phyloP scores from a whole-genome alignment of 2,888 invertebrate genomes.

The Agonopterix subpropinquella region DNA sequence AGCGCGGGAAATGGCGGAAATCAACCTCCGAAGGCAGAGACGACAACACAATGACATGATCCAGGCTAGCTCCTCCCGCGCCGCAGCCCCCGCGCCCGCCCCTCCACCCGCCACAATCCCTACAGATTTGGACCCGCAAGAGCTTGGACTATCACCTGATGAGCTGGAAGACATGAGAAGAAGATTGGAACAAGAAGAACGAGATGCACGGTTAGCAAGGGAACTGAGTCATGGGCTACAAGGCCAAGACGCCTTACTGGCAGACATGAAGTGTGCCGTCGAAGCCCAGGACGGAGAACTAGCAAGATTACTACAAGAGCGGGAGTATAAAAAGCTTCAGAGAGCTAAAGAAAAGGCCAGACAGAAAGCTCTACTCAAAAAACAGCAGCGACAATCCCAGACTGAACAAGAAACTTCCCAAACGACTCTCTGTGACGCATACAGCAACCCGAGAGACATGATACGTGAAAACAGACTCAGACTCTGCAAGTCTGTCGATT shows the following conservation, averaged over 20 bases:
- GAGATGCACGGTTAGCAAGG: conserved; percentile 56
- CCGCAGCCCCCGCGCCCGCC: conserved; percentile 23
- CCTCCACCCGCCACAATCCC: conserved; percentile 15
- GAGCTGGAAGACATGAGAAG: conserved; percentile 59
- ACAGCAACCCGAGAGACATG: conserved; percentile 64
- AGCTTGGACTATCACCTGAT: conserved; percentile 52
- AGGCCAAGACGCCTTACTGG: conserved; percentile 49
- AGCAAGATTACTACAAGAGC: conserved; percentile 58
- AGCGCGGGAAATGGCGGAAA: conserved; percentile 65
- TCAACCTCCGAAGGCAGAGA: conserved; percentile 58
- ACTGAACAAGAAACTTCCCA: conserved; percentile 13
- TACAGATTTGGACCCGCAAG: conserved; percentile 45
- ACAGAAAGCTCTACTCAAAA: conserved; percentile 64
- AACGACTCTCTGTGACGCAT: conserved; percentile 61
- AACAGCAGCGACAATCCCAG: conserved; percentile 54
- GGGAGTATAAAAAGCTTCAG: conserved; percentile 67
- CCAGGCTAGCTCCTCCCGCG: conserved; percentile 53
- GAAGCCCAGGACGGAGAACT: conserved; percentile 68
- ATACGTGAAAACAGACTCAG: conserved; percentile 55
- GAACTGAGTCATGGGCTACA: conserved; percentile 56
- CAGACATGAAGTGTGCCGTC: conserved; percentile 67
- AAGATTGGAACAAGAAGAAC: conserved; percentile 62
- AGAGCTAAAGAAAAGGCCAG: conserved; percentile 64
- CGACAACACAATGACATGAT: conserved; percentile 41
- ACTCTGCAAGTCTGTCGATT: conserved; percentile 65